Conservation (phyloP, 2,888 invertebrate species). For the Celastrina argiolus region DNA sequence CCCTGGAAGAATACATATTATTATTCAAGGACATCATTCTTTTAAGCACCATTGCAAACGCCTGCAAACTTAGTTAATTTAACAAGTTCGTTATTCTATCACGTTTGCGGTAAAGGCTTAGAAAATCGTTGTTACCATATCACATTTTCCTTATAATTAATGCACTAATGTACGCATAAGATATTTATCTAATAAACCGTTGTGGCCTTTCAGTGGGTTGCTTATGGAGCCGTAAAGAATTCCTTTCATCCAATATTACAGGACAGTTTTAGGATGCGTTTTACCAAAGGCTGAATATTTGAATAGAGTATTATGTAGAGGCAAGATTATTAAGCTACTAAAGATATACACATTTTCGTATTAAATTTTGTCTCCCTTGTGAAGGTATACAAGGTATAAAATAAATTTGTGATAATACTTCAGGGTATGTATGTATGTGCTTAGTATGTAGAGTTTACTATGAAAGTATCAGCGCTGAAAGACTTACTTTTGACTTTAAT, state of each 20-base stretch:
- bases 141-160: constrained; percentile 4
- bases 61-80: no score
- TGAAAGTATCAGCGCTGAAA: no score
- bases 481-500: no score
- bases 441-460: no score
- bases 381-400: no score
- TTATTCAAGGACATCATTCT: no score
- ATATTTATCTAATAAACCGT: constrained; percentile 18
- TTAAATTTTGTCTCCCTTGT: no score
- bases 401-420: no score
- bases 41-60: no score
- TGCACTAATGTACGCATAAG: constrained; percentile 10
- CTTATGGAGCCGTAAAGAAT: constrained; percentile 16
- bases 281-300: not conserved
- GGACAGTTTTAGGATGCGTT: constrained; percentile 1
- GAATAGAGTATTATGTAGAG: not conserved
- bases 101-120: not conserved
- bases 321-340: not conserved
- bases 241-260: constrained; percentile 4
- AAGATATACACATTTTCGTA: not conserved
- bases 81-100: no score
- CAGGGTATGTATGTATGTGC: no score
- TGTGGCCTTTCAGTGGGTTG: constrained; percentile 1
- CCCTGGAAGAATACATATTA: no score
- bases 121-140: not conserved